A percentile compares a stretch with the other conserved stretches of the same genome.
Conservation (phyloP, 64 coral and sea anemone genomes). For the Platygyra sinensis region DNA sequence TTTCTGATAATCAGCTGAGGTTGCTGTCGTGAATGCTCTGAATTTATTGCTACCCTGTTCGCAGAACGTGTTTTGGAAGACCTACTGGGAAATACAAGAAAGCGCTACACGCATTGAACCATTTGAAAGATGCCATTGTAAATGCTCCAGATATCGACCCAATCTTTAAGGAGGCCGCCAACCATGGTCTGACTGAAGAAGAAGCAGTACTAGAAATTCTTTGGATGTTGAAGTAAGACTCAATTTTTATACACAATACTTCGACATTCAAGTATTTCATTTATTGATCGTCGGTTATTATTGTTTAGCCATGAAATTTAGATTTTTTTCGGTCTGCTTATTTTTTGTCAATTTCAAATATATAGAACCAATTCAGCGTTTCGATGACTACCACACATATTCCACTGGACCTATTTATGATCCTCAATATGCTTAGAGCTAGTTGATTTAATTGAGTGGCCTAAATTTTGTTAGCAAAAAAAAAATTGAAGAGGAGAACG, state of each 20-base stretch:
- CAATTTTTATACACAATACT: not conserved
- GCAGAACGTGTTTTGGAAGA: constrained; percentile 56
- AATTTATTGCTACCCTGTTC: not conserved
- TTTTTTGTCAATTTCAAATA: too few relatives aligned
- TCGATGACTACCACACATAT: too few relatives aligned
- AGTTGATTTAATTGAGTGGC: too few relatives aligned
- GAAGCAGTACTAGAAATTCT: constrained; percentile 83
- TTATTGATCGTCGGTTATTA: not conserved
- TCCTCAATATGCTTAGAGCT: too few relatives aligned
- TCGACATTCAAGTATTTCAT: not conserved
- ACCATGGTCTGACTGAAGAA: constrained; percentile 75
- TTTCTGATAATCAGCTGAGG: too few relatives aligned
- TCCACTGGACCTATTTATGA: too few relatives aligned
- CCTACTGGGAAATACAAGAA: constrained; percentile 73
- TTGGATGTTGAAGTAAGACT: constrained; percentile 85
- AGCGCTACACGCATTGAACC: constrained; percentile 84
- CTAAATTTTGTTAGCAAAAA: too few relatives aligned
- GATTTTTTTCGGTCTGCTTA: too few relatives aligned
- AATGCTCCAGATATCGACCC: constrained; percentile 76
- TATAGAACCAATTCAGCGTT: too few relatives aligned
- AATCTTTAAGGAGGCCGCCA: constrained; percentile 59
- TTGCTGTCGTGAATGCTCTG: too few relatives aligned
- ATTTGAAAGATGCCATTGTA: constrained; percentile 74
- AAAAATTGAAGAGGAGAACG: too few relatives aligned
- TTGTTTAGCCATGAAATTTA: too few relatives aligned